Conservation (phyloP, 2,888 invertebrate species). For the Latrodectus hesperus region DNA sequence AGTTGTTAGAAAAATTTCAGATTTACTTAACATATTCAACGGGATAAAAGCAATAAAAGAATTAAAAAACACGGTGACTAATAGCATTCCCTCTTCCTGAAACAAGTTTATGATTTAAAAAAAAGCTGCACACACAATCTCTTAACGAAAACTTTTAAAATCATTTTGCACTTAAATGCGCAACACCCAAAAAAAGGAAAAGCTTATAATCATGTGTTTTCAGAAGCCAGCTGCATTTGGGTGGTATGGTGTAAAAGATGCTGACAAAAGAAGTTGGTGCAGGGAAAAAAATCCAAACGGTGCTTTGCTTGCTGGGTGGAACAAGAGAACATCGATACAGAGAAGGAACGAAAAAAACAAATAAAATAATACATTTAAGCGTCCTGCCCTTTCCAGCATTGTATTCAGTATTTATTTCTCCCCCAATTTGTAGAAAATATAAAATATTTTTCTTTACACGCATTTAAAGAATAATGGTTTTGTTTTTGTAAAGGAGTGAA, state of each 20-base stretch:
- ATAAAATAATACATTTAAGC: conserved; percentile 12
- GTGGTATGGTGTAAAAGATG: conserved; percentile 56
- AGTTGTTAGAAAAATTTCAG: no score
- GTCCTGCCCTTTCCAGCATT: conserved; percentile 55
- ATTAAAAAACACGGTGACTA: no score
- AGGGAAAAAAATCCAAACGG: conserved; percentile 3
- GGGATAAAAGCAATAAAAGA: neutral
- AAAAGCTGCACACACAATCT: neutral
- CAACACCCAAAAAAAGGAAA: conserved; percentile 43
- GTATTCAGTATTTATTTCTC: conserved; percentile 17
- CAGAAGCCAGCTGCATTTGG: conserved; percentile 67
- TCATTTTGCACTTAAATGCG: conserved; percentile 41
- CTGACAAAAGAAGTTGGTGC: conserved; percentile 18
- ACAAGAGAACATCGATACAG: conserved; percentile 4
- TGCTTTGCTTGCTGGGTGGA: conserved; percentile 50
- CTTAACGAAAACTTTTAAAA: conserved; percentile 36
- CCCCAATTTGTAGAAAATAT: conserved; percentile 2
- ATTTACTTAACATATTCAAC: no score
- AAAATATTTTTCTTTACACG: conserved; percentile 12
- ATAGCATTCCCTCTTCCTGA: no score
- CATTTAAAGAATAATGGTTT: conserved; percentile 38
- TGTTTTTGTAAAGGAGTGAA: conserved; percentile 29
- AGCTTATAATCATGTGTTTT: conserved; percentile 40
- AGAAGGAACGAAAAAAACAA: neutral
- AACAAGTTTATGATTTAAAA: no score